Base-by-base conservation (phyloP, 2,888 invertebrate species). In the Baccha elongata region DNA sequence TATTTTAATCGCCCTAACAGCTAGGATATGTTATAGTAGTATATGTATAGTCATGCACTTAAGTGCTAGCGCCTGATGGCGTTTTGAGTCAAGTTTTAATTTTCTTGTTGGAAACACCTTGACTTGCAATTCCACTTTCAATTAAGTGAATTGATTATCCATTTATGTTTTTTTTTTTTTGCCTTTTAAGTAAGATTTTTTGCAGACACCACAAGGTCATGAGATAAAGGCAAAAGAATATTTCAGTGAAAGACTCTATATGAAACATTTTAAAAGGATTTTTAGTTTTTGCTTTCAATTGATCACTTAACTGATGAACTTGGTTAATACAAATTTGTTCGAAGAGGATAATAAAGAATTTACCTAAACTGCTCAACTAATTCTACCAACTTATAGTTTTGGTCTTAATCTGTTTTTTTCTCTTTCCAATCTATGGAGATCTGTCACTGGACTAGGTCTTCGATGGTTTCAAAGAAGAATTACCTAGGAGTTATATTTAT, bases 1-100 rank as follows among this genome's bases (percentile, higher is more conserved):
- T 58, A 48, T 60, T 81, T 81, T 69, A 80, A 81, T 75, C 75
- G 64, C 55, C 69, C 29, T 23, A 58, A 80, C 32, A 42, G 67
- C 13, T 76, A 15, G 29, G 37, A n/a, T n/a, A 1, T n/a, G 5
- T 21, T 11, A 1, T 13, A 7, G 13, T 7, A 17, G 3, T 17
- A 42, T 17, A 23, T 1, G 11, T n/a, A 8, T 11, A 7, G 8
- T 1, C 7, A 21, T 13, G 64, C 75, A 80, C 80, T 81, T 75
- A 81, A 81, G 75, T 53, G 52, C 44, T 2, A 23, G 26, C 3
- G 40, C 29, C 64, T 67, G 37, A 42, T 37, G 44, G 40, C 58
- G 13, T 65, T 72, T 58, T 60, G 8, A 55, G 21, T 29, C 26
- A 32, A 13, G 53, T 64, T 11, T 55, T 10, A 10, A 10, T 21